A percentile compares a stretch with the other conserved stretches of the same genome.
Evolutionary conservation across 2,113 vertebrate species (phyloP).

Genomic region (Engraulis encrasicolus): DNA sequence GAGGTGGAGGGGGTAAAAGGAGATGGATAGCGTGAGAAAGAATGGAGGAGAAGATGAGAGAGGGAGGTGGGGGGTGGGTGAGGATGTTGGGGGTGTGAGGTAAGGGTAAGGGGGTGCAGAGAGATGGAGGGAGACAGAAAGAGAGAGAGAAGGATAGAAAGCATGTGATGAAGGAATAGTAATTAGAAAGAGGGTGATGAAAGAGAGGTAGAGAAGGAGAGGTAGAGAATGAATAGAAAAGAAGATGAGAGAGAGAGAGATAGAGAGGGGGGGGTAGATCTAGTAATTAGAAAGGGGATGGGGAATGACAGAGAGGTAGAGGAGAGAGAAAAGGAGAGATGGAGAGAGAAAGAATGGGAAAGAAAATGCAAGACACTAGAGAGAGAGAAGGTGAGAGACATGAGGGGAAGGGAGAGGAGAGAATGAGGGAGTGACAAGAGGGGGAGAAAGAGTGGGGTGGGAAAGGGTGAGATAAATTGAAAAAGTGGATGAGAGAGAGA

Average conservation of each 20-base stretch:
- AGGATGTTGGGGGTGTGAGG: too few species aligned
- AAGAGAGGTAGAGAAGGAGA: neutral
- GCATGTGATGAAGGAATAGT: too few species aligned
- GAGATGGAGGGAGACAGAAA: neutral
- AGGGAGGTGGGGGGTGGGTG: too few species aligned
- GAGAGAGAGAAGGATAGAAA: neutral
- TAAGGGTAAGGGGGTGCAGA: neutral
- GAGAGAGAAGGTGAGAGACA: neutral
- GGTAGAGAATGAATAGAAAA: neutral
- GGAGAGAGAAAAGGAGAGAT: neutral
- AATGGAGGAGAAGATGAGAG: neutral
- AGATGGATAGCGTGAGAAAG: neutral
- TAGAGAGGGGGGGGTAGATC: too few species aligned
- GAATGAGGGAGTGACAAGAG: too few species aligned
- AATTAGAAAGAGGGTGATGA: too few species aligned
- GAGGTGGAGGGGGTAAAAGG: neutral
- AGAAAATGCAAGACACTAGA: too few species aligned
- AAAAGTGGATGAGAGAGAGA: too few species aligned
- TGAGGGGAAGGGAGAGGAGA: too few species aligned
- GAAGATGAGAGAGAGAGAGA: neutral
- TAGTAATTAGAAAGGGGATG: too few species aligned
- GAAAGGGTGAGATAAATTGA: too few species aligned
- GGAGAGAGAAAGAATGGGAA: neutral
- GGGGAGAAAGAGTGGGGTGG: too few species aligned
- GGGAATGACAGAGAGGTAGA: neutral